Base-by-base conservation (phyloP, 1,140 invertebrate species). In the Samia ricini region DNA sequence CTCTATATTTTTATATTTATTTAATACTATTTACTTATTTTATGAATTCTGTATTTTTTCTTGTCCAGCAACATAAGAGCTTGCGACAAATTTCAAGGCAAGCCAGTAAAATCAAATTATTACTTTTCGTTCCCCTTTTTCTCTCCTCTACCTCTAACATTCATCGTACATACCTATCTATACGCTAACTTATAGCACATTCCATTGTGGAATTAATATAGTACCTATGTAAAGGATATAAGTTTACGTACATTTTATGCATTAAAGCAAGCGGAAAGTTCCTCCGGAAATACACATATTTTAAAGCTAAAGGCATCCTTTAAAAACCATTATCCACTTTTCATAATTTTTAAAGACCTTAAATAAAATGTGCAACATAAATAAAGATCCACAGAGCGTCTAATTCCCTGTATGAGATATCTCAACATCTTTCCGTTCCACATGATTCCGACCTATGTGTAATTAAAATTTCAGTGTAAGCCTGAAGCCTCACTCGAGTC, bases 391-490 rank as follows among this genome's bases (percentile, higher is more conserved):
- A 42, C 33, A 42, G n/a, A 42, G 33, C 4, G 33, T 15, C 4
- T 42, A 42, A 42, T 8, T 42, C 33, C 10, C 33, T 3, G 33
- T 42, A 42, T 42, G 33, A 42, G 33, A 42, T 42, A 42, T 42
- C n/a, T 12, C 33, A 42, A 12, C 33, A 42, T 42, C n/a, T 12
- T 42, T 42, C 33, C 33, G n/a, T 42, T 42, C 33, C 33, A 42
- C 33, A 42, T 42, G 33, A 42, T 15, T 42, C 33, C 33, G 33
- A n/a, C 56, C 56, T 18, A 57, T 57, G 29, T 21, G 56, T 79
- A 77, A 85, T 88, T 85, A 88, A 84, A 85, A 84, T 83, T 85
- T 85, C 82, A 81, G 72, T 76, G 83, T 78, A 84, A 85, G 79
- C 76, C 75, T 59, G 68, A 75, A 78, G 70, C 73, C 73, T 74